A percentile compares a stretch with the other conserved stretches of the same genome.
phyloP scores from a whole-genome alignment of 2,888 invertebrate genomes.

The Microctonus hyperodae region DNA sequence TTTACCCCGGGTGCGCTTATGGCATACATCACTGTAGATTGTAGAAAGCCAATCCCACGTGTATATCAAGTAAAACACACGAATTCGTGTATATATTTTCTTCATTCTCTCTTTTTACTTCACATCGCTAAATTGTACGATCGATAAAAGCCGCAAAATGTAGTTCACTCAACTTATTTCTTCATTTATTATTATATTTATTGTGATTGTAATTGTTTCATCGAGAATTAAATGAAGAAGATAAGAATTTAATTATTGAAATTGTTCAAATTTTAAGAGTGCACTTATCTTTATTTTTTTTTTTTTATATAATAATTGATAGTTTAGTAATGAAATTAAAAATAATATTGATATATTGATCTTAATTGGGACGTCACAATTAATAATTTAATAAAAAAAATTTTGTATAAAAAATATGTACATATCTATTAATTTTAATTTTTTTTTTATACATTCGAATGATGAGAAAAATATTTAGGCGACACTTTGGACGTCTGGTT shows the following conservation, averaged over 20 bases:
- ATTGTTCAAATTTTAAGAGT: no score
- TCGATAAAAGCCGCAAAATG: not conserved
- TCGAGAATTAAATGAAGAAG: no score
- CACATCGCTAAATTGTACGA: not conserved
- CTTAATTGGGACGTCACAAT: no score
- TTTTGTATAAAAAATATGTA: no score
- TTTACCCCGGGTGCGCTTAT: not conserved
- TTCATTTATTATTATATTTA: not conserved
- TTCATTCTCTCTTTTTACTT: not conserved
- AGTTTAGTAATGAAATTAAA: no score
- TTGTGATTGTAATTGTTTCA: no score
- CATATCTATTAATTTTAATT: no score
- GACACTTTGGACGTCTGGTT: constrained; percentile 2
- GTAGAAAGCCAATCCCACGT: constrained; percentile 13
- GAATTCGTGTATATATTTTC: not conserved
- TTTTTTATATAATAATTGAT: no score
- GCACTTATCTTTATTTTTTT: not conserved
- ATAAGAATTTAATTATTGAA: no score
- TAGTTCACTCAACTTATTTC: constrained; percentile 3
- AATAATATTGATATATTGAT: no score
- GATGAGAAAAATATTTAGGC: not conserved
- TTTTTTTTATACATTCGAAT: not conserved
- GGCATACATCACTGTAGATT: constrained; percentile 4
- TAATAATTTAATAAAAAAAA: no score
- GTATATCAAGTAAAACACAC: not conserved